Conservation (phyloP, 2,888 invertebrate species). For the Philaethria dido region DNA sequence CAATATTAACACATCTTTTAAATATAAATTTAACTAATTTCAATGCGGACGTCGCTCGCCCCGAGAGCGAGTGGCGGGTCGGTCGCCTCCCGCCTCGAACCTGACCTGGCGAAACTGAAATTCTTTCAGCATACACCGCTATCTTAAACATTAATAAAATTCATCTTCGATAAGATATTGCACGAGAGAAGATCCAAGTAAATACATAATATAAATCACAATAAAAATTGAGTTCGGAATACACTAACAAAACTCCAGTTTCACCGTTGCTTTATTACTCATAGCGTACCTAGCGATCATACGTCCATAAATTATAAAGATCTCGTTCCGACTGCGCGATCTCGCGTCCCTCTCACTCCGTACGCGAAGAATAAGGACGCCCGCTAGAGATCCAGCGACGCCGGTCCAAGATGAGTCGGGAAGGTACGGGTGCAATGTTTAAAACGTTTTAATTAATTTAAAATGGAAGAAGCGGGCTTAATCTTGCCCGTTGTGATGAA, state of each 20-base stretch:
- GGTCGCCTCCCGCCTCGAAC: slow-evolving; percentile 26
- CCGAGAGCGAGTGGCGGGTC: slow-evolving; percentile 7
- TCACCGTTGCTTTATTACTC: slow-evolving; percentile 50
- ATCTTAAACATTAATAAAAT: slow-evolving; percentile 45
- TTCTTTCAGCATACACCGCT: slow-evolving; percentile 55
- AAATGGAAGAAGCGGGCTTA: slow-evolving; percentile 63
- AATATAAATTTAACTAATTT: slow-evolving; percentile 81
- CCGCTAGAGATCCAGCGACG: slow-evolving; percentile 17
- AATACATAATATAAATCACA: slow-evolving; percentile 38
- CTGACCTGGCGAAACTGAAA: slow-evolving; percentile 57
- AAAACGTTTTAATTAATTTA: slow-evolving; percentile 39
- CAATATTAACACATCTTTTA: slow-evolving; percentile 81
- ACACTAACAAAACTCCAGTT: slow-evolving; percentile 64
- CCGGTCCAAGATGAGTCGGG: slow-evolving; percentile 29
- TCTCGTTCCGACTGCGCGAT: slow-evolving; percentile 23
- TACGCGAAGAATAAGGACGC: slow-evolving; percentile 2
- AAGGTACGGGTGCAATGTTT: slow-evolving; percentile 40
- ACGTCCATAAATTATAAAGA: slow-evolving; percentile 41
- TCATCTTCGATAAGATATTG: slow-evolving; percentile 47
- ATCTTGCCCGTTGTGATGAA: slow-evolving; percentile 92
- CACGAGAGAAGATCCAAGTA: slow-evolving; percentile 46
- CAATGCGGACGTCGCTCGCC: slow-evolving; percentile 64
- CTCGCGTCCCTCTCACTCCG: slow-evolving; percentile 5
- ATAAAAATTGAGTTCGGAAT: slow-evolving; percentile 50
- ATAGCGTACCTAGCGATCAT: slow-evolving; percentile 41